Base-by-base conservation (phyloP, 2,797 vertebrate species). In the Cyclura pinguis region DNA sequence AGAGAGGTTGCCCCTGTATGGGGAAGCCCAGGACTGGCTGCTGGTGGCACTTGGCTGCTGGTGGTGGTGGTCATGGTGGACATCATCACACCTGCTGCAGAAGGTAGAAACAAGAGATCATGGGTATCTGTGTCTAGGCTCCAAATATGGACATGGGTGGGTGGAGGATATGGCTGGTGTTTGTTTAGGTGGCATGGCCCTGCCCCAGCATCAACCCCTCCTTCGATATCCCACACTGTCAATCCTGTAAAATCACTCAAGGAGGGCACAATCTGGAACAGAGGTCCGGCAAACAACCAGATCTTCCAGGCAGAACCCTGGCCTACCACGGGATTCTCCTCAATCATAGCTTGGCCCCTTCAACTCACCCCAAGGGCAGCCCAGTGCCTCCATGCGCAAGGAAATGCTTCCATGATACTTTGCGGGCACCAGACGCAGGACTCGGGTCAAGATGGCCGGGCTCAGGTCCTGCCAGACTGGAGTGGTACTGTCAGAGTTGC, bases 381-480 rank as follows among this genome's bases (percentile, higher is more conserved):
- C 98, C 0, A 98, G 94, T 77, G 97, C 95, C 94, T 98, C 98
- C 10, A 95, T 96, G 4, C 98, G 97, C 90, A 98, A 96, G 93
- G 97, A 97, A 88, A 98, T 97, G 1, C 96, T 97, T 92, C 97
- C 97, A 55, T 96, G 97, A 89, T 97, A 98, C 80, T 97, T 97
- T 59, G 97, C 93, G 0, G 98, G 98, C 84, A 98, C 93, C 67
- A 98, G 96, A 32, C 98, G 97, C 38, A 98, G 96, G 94, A 96
- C 97, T 3, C 97, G 98, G 22, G 97, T 97, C 90, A 96, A 94
- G 87, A 98, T 93, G 92, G 97, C 89, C 0, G 95, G 94, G 12
- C 92, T 84, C 1, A 98, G 96, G 97, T 97, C 96, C 47, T 96
- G 97, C 1, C 96, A 98, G 86, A 97, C 97, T 0, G 97, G 97